Evolutionary conservation across 2,113 vertebrate genomes (phyloP).

Genomic region (Thunnus thynnus): DNA sequence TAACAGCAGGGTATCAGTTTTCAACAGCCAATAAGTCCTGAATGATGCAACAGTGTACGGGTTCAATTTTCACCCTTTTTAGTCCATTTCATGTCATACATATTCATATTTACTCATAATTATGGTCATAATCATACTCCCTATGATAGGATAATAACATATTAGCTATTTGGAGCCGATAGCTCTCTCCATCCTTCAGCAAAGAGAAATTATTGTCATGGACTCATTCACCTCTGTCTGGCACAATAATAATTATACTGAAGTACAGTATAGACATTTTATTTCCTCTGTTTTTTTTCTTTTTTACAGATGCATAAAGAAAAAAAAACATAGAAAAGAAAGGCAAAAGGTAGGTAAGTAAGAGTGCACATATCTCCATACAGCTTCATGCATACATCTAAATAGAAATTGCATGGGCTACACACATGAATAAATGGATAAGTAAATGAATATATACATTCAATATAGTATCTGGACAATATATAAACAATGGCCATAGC

Average conservation of each 20-base stretch:
- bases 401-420: not conserved
- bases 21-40: not conserved
- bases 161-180: conserved; percentile 6
- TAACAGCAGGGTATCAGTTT: not conserved
- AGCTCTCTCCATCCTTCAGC: not conserved
- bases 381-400: not conserved
- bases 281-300: not conserved
- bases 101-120: not conserved
- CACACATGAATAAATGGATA: not conserved
- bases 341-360: not conserved
- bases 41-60: not conserved
- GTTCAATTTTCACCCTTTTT: conserved; percentile 17
- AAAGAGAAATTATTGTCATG: not conserved
- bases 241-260: not conserved
- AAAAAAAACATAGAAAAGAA: not conserved
- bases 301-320: too few relatives aligned
- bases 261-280: too few relatives aligned
- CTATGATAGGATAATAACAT: conserved; percentile 1
- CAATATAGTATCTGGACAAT: conserved; percentile 13
- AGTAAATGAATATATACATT: not conserved
- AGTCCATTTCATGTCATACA: too few relatives aligned
- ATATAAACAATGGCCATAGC: not conserved
- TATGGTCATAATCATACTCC: conserved; percentile 1
- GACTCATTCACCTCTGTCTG: not conserved
- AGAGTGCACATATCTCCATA: not conserved